Conservation (phyloP, 2,888 invertebrate species). For the Pachymerium ferrugineum region DNA sequence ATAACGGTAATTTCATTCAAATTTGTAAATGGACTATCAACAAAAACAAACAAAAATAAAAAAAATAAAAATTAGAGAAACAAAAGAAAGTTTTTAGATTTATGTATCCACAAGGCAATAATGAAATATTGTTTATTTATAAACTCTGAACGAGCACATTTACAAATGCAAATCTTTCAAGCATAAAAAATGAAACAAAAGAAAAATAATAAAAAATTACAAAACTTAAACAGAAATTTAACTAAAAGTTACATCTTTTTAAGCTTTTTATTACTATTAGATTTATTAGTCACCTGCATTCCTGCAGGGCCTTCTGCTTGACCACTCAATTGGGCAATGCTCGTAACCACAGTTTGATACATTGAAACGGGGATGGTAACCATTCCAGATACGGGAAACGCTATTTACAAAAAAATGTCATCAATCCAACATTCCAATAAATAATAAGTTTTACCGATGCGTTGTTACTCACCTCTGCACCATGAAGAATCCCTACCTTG, state of each 20-base stretch:
- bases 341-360: slow-evolving; percentile 93
- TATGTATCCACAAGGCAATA: too few species aligned
- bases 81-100: too few species aligned
- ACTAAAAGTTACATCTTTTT: neutral
- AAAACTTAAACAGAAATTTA: neutral
- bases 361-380: slow-evolving; percentile 93
- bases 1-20: too few species aligned
- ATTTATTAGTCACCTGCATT: slow-evolving; percentile 31
- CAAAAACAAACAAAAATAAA: too few species aligned
- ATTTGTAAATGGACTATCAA: too few species aligned
- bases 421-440: neutral
- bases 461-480: slow-evolving; percentile 23
- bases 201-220: neutral
- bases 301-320: slow-evolving; percentile 32
- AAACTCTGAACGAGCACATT: too few species aligned
- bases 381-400: slow-evolving; percentile 69
- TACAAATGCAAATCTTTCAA: too few species aligned
- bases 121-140: too few species aligned
- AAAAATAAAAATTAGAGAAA: too few species aligned
- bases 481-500: slow-evolving; percentile 39
- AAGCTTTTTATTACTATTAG: neutral
- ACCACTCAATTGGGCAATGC: slow-evolving; percentile 39
- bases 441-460: neutral
- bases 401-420: slow-evolving; percentile 40
- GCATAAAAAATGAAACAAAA: neutral